Base-by-base conservation (phyloP, 2,888 invertebrate genomes). In the Trichogramma dendrolimi region DNA sequence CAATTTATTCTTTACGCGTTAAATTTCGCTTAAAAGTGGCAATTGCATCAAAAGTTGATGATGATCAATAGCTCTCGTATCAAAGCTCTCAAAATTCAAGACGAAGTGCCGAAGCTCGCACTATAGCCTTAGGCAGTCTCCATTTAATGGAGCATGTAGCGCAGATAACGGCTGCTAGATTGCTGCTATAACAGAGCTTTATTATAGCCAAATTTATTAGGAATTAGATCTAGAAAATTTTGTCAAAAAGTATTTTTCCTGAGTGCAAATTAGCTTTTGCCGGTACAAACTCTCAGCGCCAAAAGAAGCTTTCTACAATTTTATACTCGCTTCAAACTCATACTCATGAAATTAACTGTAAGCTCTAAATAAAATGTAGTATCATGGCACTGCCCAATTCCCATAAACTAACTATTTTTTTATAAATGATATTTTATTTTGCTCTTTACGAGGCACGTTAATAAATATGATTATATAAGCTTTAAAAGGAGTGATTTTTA, bases 61-160 rank as follows among this genome's bases (percentile, higher is more conserved):
- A 14, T 2, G 14, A 14, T 14, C 14, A 14, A 14, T 14, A 14
- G 14, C 14, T 14, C 14, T 14, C 14, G 14, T 14, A 14, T 14
- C 14, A 14, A 14, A 14, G 14, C 14, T 14, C 2, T 14, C 14
- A 14, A 14, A 14, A 14, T 46, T n/a, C 5, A 47, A 47, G n/a
- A 14, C 47, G 5, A 14, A 47, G 47, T 14, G n/a, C n/a, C 4
- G 54, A 27, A 14, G 27, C 10, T 39, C 51, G 62, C 65, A 49
- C 52, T 55, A 66, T 69, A 42, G 47, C 42, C 11, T 27, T 10
- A 49, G 55, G 11, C 41, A 54, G 58, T 49, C n/a, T 55, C 40
- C 68, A 73, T 74, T 74, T 71, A 74, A 74, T 74, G 74, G 71
- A 71, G 70, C 73, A 71, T 70, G 69, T 69, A 67, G 69, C 69